Evolutionary conservation across 2,888 invertebrate genomes (phyloP), one percentile per base, ranked within the genome.

Genomic region (Barypeithes pellucidus): DNA sequence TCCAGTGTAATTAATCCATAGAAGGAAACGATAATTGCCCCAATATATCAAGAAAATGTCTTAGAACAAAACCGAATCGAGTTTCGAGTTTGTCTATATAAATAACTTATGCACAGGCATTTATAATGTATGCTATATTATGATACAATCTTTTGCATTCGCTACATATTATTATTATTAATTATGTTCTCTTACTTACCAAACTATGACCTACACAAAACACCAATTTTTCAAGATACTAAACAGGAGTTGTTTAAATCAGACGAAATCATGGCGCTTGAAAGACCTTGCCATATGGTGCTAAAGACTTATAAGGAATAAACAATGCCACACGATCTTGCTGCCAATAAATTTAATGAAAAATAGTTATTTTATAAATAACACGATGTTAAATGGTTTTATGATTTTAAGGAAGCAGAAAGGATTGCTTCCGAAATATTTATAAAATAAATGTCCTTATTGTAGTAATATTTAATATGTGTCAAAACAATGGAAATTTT

Each of bases 261-360:
- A 62, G 47, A 20, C 43, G n/a, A 61, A 43, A 24, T 60, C 61
- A 43, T 43, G 61, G 43, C 61, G 61, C 41, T 65, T 22, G 33
- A 7, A 20, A 39, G 62, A 54, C 61, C 69, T 69, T 69, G 68
- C 68, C 50, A 61, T 61, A 39, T 68, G 61, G 20, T 36, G 50
- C 63, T 75, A 71, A 60, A 61, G 52, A 39, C 72, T 60, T 75
- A 72, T 75, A 75, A 29, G 75, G 75, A 67, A 52, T 39, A 43
- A 62, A 65, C 75, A 72, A 71, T 71, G 74, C 60, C 71, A 59
- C 41, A 59, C 41, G 50, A 39, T 50, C 24, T 22, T 22, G 20
- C 18, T 50, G 33, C 20, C 52, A 14, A 65, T 39, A 52, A 65
- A 43, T 20, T 43, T 33, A 39, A 36, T 36, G 7, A 20, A 65